Base-by-base conservation (phyloP, 2,888 invertebrate genomes). In the Zhuqinia jingwanae region DNA sequence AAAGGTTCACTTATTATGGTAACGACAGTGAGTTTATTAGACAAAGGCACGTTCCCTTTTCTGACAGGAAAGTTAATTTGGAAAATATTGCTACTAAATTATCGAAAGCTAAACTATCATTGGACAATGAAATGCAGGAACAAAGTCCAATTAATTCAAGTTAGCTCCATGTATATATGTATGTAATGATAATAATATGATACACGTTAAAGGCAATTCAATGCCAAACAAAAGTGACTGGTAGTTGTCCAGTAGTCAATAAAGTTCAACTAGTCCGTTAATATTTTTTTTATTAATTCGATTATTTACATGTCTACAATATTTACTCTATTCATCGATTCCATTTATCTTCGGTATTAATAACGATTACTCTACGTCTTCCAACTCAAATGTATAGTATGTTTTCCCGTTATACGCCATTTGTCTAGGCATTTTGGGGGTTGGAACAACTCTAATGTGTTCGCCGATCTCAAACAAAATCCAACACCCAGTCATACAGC, bases 61-160 rank as follows among this genome's bases (percentile, higher is more conserved):
- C 95, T 0, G 93, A 95, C 11, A 94, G 96, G 90, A 95, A 95
- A 92, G 92, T 93, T 45, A 95, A 93, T 92, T 96, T 96, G 92
- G 95, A 95, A 92, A 91, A 92, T 10, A 93, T 92, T 90, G 92
- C 94, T 65, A 93, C 93, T 89, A 92, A 93, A 90, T 80, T 68
- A 25, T 27, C 63, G 2, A 42, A 3, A 13, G 42, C 47, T 78
- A 56, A 45, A 50, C n/a, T n/a, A n/a, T n/a, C n/a, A n/a, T n/a
- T n/a, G n/a, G n/a, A n/a, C n/a, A n/a, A n/a, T n/a, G n/a, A n/a
- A n/a, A n/a, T n/a, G n/a, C n/a, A n/a, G n/a, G n/a, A n/a, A n/a
- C n/a, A n/a, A n/a, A n/a, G n/a, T n/a, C n/a, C n/a, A n/a, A n/a
- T n/a, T n/a, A n/a, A n/a, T n/a, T n/a, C n/a, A n/a, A n/a, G n/a